Evolutionary conservation across 2,888 invertebrate genomes (phyloP).

Genomic region (Melieria crassipennis): DNA sequence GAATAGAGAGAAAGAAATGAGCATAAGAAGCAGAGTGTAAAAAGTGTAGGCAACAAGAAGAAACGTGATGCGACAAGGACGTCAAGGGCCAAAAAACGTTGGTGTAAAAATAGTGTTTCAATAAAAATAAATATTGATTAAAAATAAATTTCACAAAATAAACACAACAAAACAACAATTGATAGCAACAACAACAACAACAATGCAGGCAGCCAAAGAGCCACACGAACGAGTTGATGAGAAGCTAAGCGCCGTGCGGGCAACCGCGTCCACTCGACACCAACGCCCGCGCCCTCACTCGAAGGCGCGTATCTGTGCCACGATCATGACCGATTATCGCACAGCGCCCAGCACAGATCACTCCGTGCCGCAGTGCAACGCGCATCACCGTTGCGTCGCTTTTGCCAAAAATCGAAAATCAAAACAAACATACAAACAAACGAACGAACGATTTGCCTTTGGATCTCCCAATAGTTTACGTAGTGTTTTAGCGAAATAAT

Average conservation of each 20-base stretch:
- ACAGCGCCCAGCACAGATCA: constrained; percentile 7
- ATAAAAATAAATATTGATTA: not conserved
- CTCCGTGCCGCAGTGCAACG: constrained; percentile 6
- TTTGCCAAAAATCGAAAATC: not conserved
- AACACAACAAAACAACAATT: not conserved
- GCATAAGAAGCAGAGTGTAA: no score
- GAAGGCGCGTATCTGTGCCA: constrained; percentile 26
- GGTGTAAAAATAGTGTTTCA: no score
- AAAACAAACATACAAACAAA: not conserved
- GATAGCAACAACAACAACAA: not conserved
- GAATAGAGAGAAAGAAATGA: no score
- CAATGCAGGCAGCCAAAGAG: not conserved
- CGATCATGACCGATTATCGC: constrained; percentile 63
- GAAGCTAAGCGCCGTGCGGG: no score
- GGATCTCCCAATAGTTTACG: constrained; percentile 15
- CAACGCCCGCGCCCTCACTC: no score
- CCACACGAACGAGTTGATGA: no score
- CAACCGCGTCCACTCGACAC: not conserved
- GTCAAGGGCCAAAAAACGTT: no score
- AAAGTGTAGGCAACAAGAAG: no score
- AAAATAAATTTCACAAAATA: constrained; percentile 2
- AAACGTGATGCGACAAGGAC: no score
- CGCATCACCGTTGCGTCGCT: not conserved
- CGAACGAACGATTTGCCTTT: not conserved
- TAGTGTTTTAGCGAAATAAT: not conserved